Evolutionary conservation across 2,888 invertebrate genomes (phyloP).

Genomic region (Cephus runcator): DNA sequence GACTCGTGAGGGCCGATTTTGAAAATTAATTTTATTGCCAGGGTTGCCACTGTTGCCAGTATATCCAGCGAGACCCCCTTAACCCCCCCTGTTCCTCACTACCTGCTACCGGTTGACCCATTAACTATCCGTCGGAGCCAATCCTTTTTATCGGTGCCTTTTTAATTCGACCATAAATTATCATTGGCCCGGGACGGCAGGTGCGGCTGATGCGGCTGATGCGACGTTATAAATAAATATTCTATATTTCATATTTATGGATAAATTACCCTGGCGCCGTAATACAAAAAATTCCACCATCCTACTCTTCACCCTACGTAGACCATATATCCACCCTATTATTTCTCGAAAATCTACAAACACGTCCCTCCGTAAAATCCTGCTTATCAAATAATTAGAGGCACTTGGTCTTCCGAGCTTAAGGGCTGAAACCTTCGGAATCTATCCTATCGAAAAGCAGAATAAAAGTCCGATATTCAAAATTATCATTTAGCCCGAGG

Average conservation of each 20-base stretch:
- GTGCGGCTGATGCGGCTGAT: conserved; percentile 49
- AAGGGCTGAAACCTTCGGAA: no score
- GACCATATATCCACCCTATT: no score
- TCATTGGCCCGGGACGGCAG: conserved; percentile 23
- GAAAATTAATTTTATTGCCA: conserved; percentile 32
- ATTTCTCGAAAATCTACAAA: no score
- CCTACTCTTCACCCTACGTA: no score
- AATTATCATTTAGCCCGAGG: no score
- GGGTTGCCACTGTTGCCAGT: conserved; percentile 19
- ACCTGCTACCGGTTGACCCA: conserved; percentile 8
- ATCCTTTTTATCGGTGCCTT: conserved; percentile 32
- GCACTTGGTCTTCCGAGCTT: no score
- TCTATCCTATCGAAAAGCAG: no score
- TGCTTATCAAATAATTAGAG: no score
- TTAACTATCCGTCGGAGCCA: conserved; percentile 26
- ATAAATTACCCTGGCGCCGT: conserved; percentile 29
- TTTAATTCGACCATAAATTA: conserved; percentile 50
- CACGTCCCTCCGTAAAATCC: no score
- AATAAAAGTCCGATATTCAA: no score
- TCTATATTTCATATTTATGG: conserved; percentile 37
- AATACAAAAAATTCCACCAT: not conserved
- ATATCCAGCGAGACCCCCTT: conserved; percentile 9
- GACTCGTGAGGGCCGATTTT: conserved; percentile 19
- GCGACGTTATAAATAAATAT: conserved; percentile 49
- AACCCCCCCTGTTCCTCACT: no score